Conservation (phyloP, 2,888 invertebrate species). For the Anaspis maculata region DNA sequence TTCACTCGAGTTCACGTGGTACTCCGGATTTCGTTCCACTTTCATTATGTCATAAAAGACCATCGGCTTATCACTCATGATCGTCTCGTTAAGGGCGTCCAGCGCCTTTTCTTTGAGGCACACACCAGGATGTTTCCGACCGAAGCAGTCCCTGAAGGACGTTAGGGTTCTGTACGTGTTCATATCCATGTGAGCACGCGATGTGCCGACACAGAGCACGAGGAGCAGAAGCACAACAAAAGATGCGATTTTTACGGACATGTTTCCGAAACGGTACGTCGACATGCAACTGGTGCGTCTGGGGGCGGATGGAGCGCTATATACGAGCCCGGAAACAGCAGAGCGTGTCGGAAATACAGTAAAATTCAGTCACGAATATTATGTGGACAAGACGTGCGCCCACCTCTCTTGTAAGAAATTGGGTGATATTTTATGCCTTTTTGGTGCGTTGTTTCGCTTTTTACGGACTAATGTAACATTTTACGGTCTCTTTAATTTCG, state of each 20-base stretch:
- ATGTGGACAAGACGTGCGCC: slow-evolving; percentile 7
- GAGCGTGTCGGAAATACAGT: slow-evolving; percentile 22
- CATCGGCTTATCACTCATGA: slow-evolving; percentile 36
- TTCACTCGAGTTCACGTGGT: slow-evolving; percentile 30
- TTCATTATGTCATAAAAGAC: slow-evolving; percentile 31
- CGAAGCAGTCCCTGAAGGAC: slow-evolving; percentile 33
- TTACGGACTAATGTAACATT: slow-evolving; percentile 23
- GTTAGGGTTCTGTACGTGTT: slow-evolving; percentile 16
- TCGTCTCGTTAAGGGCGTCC: slow-evolving; percentile 40
- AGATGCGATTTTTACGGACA: slow-evolving; percentile 3
- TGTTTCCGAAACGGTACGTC: slow-evolving; percentile 2
- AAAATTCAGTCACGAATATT: slow-evolving; percentile 15
- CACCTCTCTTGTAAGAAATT: slow-evolving; percentile 9
- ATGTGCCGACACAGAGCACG: slow-evolving; percentile 1
- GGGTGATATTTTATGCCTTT: slow-evolving; percentile 17
- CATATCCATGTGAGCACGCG: too few species aligned
- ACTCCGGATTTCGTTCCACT: slow-evolving; percentile 37
- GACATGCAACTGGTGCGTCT: slow-evolving; percentile 8
- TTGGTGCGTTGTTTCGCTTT: slow-evolving; percentile 16
- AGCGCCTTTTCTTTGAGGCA: slow-evolving; percentile 43
- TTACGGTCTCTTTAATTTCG: slow-evolving; percentile 27
- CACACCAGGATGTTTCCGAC: slow-evolving; percentile 29
- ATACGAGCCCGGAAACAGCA: slow-evolving; percentile 24
- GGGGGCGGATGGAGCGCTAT: slow-evolving; percentile 19
- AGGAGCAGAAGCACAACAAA: slow-evolving; percentile 3